These are phyloP conservation scores for Nephrotoma appendiculata DNA, from an alignment of 2,888 invertebrate species.

Conservation along the genomic window DNA sequence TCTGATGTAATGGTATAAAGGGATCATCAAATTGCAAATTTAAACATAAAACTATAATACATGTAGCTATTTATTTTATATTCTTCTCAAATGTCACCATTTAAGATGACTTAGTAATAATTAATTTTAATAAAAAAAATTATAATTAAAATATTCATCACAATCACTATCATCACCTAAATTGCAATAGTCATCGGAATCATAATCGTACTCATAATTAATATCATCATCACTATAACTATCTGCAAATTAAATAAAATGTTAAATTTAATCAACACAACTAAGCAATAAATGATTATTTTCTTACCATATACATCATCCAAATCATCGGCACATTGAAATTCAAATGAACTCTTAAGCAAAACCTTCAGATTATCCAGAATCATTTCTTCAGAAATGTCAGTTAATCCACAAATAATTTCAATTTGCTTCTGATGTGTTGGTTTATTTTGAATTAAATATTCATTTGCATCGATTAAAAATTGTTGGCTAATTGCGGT, in stretches of 20 bases:
- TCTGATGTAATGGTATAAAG: no score
- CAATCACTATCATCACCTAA: not conserved
- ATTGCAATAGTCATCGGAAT: not conserved
- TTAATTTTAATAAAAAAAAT: not conserved
- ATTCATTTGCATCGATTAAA: not conserved
- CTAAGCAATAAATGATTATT: not conserved
- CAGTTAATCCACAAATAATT: not conserved
- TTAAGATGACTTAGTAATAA: not conserved
- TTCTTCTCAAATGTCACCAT: no score
- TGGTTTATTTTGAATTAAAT: not conserved
- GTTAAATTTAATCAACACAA: not conserved
- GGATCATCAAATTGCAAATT: no score
- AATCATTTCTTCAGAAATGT: not conserved
- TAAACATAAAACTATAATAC: no score
- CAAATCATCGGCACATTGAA: not conserved
- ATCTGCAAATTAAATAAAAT: not conserved
- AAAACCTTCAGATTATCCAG: not conserved
- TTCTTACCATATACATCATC: not conserved
- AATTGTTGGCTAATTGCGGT: not conserved
- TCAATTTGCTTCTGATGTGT: not conserved
- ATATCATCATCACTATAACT: not conserved
- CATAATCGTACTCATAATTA: not conserved
- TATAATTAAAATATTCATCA: not conserved
- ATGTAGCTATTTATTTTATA: no score
- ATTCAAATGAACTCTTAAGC: not conserved